Evolutionary conservation across 1,140 invertebrate species (phyloP).

Genomic region (Melitaea cinxia): DNA sequence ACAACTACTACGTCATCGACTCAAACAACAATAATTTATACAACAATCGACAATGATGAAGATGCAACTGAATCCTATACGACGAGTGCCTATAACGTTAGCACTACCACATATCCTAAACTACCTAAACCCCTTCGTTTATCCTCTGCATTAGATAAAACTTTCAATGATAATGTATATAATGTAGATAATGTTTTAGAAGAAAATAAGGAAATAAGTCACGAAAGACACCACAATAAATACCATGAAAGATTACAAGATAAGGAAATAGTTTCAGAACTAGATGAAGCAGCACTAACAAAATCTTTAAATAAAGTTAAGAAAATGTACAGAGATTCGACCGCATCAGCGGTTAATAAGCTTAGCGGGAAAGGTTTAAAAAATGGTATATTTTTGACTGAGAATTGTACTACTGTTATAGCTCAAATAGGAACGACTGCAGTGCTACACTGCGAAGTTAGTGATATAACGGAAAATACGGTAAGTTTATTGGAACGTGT

Average conservation of each 20-base stretch:
- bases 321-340: conserved; percentile 77
- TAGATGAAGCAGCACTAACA: conserved; percentile 62
- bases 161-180: conserved; percentile 64
- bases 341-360: conserved; percentile 67
- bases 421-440: conserved; percentile 84
- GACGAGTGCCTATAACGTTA: conserved; percentile 53
- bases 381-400: conserved; percentile 82
- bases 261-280: conserved; percentile 61
- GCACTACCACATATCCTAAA: conserved; percentile 57
- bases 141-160: conserved; percentile 54
- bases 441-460: conserved; percentile 84
- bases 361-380: conserved; percentile 68
- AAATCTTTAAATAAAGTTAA: conserved; percentile 74
- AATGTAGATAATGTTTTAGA: conserved; percentile 67
- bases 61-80: conserved; percentile 50
- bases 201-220: conserved; percentile 49
- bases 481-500: conserved; percentile 60
- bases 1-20: conserved; percentile 64
- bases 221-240: conserved; percentile 60
- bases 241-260: conserved; percentile 58
- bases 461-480: conserved; percentile 84
- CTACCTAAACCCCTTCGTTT: conserved; percentile 69
- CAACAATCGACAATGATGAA: conserved; percentile 52
- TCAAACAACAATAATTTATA: conserved; percentile 59
- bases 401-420: conserved; percentile 83